phyloP scores from a whole-genome alignment of 2,113 vertebrate genomes.

The Martes martes region DNA sequence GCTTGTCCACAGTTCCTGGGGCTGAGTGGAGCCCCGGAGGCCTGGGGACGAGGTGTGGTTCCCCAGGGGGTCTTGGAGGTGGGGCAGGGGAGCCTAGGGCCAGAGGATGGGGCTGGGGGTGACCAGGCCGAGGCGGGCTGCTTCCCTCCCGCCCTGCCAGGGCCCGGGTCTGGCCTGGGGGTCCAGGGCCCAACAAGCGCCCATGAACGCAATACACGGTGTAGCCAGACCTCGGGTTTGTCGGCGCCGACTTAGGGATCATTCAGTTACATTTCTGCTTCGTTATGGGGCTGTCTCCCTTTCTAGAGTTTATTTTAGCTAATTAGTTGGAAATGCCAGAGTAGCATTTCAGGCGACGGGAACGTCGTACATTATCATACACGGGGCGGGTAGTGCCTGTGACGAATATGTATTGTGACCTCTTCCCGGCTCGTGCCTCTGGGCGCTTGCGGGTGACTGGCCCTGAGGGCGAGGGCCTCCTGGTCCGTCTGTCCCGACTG shows the following conservation, averaged over 20 bases:
- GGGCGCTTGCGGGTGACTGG: conserved; percentile 41
- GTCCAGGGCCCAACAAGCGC: neutral
- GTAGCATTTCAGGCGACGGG: conserved; percentile 75
- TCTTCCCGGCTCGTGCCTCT: conserved; percentile 61
- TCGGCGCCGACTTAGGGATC: conserved; percentile 63
- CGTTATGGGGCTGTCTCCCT: conserved; percentile 69
- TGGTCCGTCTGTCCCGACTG: neutral
- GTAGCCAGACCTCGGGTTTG: conserved; percentile 55
- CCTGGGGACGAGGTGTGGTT: rapidly evolving
- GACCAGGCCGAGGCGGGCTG: rapidly evolving
- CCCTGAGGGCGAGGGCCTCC: neutral
- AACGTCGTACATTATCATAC: conserved; percentile 59
- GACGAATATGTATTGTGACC: conserved; percentile 75
- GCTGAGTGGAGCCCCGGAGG: no score
- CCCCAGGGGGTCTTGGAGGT: neutral
- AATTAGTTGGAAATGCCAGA: conserved; percentile 82
- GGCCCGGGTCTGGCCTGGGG: neutral
- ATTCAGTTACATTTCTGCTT: conserved; percentile 69
- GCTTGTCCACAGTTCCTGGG: rapidly evolving
- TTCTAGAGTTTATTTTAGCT: conserved; percentile 79
- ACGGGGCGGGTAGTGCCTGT: conserved; percentile 63
- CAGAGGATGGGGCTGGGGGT: neutral
- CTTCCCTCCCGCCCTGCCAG: neutral
- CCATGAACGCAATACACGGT: conserved; percentile 11
- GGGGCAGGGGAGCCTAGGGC: neutral